These are phyloP conservation scores for Papilio protenor DNA, from an alignment of 2,888 invertebrate genomes.

Conservation along the genomic window DNA sequence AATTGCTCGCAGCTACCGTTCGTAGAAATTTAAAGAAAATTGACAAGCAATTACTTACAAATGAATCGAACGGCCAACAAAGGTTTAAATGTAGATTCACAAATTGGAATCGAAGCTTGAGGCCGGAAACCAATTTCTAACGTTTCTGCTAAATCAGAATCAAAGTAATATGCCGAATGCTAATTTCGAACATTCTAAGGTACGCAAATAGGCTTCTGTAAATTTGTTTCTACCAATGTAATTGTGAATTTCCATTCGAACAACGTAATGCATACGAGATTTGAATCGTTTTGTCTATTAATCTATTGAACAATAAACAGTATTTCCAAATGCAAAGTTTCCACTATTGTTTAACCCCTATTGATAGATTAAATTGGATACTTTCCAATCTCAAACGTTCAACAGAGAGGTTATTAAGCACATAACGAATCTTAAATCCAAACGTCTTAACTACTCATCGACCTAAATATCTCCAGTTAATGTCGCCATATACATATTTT, in stretches of 20 bases:
- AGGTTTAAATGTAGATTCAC: conserved; percentile 24
- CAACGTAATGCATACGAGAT: not conserved
- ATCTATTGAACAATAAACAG: too few relatives aligned
- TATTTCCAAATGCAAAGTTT: too few relatives aligned
- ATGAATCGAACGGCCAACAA: conserved; percentile 21
- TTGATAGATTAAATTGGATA: not conserved
- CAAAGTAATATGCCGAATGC: conserved; percentile 11
- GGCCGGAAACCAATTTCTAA: conserved; percentile 23
- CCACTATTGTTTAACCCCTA: not conserved
- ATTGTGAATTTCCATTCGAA: not conserved
- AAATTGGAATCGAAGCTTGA: conserved; percentile 23
- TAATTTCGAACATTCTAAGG: conserved; percentile 10
- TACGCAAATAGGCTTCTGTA: conserved; percentile 4
- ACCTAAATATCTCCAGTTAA: not conserved
- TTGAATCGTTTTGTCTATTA: too few relatives aligned
- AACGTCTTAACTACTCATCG: not conserved
- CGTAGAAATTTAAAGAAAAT: conserved; percentile 19
- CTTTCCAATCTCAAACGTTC: not conserved
- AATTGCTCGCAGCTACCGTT: not conserved
- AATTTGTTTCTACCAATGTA: not conserved
- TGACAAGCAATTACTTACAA: conserved; percentile 28
- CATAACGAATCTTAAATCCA: not conserved
- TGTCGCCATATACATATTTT: not conserved
- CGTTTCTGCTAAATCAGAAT: conserved; percentile 23
- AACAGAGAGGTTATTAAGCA: not conserved